These are phyloP conservation scores for Anorthoa munda DNA, from an alignment of 2,888 invertebrate species.

Conservation along the genomic window DNA sequence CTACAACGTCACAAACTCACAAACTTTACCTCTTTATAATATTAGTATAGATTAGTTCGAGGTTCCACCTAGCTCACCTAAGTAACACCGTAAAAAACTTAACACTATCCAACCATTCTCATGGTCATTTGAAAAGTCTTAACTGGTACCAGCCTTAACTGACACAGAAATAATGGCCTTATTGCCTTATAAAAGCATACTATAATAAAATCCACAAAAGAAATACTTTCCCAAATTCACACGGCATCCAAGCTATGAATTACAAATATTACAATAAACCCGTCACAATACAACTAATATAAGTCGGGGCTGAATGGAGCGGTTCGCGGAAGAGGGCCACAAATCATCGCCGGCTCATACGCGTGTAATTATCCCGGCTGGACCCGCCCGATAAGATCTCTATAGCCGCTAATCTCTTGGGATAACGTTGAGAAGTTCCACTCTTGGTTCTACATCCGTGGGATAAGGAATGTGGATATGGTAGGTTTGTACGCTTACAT, in stretches of 20 bases:
- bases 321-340: slow-evolving; percentile 75
- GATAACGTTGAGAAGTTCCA: slow-evolving; percentile 41
- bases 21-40: too few relatives aligned
- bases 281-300: slow-evolving; percentile 57
- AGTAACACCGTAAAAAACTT: too few relatives aligned
- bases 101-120: too few relatives aligned
- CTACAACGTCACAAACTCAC: too few relatives aligned
- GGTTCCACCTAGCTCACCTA: too few relatives aligned
- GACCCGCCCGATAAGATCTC: slow-evolving; percentile 80
- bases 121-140: too few relatives aligned
- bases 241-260: slow-evolving; percentile 58
- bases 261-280: slow-evolving; percentile 57
- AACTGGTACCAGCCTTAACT: not conserved
- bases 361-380: slow-evolving; percentile 79
- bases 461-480: not conserved
- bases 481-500: not conserved
- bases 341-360: slow-evolving; percentile 79
- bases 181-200: not conserved
- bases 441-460: slow-evolving; percentile 11
- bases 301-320: slow-evolving; percentile 67
- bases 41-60: too few relatives aligned
- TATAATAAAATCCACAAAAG: not conserved
- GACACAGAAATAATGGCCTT: not conserved
- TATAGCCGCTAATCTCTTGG: slow-evolving; percentile 64
- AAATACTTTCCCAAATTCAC: slow-evolving; percentile 49